Evolutionary conservation across 1,140 invertebrate genomes (phyloP), one percentile per base, ranked within the genome.

Genomic region (Dendroctonus ponderosae): DNA sequence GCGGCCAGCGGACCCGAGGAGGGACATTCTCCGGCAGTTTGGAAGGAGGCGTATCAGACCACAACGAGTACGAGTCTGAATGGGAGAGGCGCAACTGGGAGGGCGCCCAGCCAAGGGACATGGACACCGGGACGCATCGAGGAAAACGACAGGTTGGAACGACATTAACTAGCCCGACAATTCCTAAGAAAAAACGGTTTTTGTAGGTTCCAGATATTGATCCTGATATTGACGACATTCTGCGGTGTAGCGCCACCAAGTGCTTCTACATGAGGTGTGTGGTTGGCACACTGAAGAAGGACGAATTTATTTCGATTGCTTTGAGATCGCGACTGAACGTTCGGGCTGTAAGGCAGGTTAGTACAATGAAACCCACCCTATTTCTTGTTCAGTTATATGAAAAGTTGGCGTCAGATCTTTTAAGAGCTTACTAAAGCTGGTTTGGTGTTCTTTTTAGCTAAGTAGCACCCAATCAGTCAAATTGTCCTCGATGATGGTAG

Each of bases 271-370:
- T 96, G 37, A 82, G 85, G 50, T 96, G 94, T 72, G 82, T 82
- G 0, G 83, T 93, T 0, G 88, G 87, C 0, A 85, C 86, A 2
- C 76, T 96, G 43, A 51, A 68, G 8, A 89, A 87, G 57, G 87
- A 91, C 48, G 85, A 92, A 71, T 90, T 92, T 62, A 86, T 89
- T n/a, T 88, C 83, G 74, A 79, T 96, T 40, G 86, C 86, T 1
- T 83, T 94, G 14, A 82, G 91, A 39, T 87, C 89, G 0, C 82
- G 92, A 62, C 82, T 95, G 48, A 93, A 91, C 78, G 87, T 90
- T 2, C 83, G 85, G 40, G 93, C 92, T 0, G 80, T 96, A 54
- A 87, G 88, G 75, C 87, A 91, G 79, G 89, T 91, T 76, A 80
- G 76, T 74, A 6, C 39, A 61, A 26, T 48, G 46, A 7, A 52